A percentile compares a stretch with the other conserved stretches of the same genome.
Evolutionary conservation across 2,113 vertebrate genomes (phyloP).

Genomic region (Austrofundulus limnaeus): DNA sequence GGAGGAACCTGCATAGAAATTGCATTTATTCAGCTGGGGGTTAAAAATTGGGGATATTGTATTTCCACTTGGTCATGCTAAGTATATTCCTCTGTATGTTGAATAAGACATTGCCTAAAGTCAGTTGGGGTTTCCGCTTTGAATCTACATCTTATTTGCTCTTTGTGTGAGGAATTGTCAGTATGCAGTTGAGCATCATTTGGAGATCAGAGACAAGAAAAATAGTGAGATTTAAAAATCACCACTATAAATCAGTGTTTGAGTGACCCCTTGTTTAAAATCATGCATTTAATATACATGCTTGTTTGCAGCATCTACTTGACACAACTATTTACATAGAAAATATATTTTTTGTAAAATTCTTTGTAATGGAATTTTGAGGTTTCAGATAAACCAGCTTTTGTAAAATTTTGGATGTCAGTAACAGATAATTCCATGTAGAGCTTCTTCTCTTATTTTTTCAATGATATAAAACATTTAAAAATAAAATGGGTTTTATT

Average conservation of each 20-base stretch:
- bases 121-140: neutral
- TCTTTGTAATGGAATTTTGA: neutral
- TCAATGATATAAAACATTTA: no score
- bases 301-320: neutral
- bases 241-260: neutral
- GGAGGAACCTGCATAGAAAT: neutral
- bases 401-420: no score
- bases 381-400: no score
- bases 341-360: neutral
- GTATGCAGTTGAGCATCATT: neutral
- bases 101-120: neutral
- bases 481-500: no score
- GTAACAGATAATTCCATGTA: no score
- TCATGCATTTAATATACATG: no score
- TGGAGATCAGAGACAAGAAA: neutral
- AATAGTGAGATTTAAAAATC: neutral
- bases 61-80: neutral
- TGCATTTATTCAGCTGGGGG: neutral
- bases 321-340: neutral
- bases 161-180: neutral
- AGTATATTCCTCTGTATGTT: neutral
- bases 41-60: neutral
- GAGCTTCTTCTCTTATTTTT: neutral
- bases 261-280: neutral
- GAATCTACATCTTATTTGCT: conserved; percentile 2